Conservation (phyloP, 2,113 vertebrate species). For the Ornithorhynchus anatinus region DNA sequence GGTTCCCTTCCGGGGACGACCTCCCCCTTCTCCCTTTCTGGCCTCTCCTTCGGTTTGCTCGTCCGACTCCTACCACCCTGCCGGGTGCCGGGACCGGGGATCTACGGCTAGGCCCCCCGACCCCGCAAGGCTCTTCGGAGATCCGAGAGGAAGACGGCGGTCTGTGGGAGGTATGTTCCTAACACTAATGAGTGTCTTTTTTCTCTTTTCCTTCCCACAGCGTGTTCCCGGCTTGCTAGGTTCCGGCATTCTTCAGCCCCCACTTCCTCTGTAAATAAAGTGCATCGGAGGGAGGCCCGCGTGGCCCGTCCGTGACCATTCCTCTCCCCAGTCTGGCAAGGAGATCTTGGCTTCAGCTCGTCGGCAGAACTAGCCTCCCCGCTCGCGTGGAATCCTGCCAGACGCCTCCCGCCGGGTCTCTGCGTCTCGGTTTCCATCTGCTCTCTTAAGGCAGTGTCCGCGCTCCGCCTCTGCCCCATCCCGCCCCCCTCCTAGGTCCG, state of each 20-base stretch:
- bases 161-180: background rate
- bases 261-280: conserved; percentile 76
- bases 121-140: background rate
- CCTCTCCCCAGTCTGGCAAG: conserved; percentile 38
- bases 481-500: background rate
- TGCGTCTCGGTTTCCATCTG: conserved; percentile 5
- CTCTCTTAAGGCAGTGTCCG: background rate
- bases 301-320: conserved; percentile 67
- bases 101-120: background rate
- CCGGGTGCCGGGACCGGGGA: background rate
- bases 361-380: conserved; percentile 56
- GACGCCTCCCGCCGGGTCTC: conserved; percentile 37
- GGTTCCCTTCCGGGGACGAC: too few species aligned
- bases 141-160: background rate
- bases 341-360: conserved; percentile 62
- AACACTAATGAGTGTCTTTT: background rate
- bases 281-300: conserved; percentile 78
- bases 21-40: too few species aligned
- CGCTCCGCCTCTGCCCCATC: background rate
- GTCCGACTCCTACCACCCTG: too few species aligned
- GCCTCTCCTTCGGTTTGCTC: too few species aligned
- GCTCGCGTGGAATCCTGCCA: conserved; percentile 29
- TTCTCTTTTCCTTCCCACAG: conserved; percentile 56
- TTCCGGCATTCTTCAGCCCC: conserved; percentile 60
- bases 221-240: conserved; percentile 80